Evolutionary conservation across 2,888 invertebrate genomes (phyloP).

Genomic region (Dynastes maya): DNA sequence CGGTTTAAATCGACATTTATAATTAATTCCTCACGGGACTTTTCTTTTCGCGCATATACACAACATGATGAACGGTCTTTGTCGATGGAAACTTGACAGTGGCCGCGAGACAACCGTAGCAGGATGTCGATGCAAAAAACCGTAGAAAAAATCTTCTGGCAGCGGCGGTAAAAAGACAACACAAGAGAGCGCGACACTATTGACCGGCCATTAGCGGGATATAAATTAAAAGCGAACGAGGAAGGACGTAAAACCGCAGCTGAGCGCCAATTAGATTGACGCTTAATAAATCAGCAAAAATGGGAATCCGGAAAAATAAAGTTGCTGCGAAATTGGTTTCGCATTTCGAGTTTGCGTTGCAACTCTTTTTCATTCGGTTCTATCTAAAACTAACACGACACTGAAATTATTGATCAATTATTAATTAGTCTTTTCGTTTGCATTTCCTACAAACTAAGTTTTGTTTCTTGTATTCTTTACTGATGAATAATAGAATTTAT

Average conservation of each 20-base stretch:
- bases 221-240: constrained; percentile 34
- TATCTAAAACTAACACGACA: not conserved
- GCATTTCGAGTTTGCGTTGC: not conserved
- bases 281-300: constrained; percentile 55
- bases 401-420: too few species aligned
- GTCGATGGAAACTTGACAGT: constrained; percentile 24
- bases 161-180: constrained; percentile 8
- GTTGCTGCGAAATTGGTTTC: not conserved
- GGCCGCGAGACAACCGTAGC: constrained; percentile 3
- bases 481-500: too few species aligned
- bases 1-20: constrained; percentile 33
- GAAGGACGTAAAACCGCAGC: constrained; percentile 34
- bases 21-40: constrained; percentile 39
- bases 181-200: constrained; percentile 28
- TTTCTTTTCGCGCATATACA: constrained; percentile 21
- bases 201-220: constrained; percentile 44
- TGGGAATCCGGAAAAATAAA: not conserved
- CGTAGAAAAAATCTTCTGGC: constrained; percentile 23
- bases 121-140: constrained; percentile 17
- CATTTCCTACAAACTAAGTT: too few species aligned
- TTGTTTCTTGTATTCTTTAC: too few species aligned
- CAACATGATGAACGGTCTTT: constrained; percentile 33
- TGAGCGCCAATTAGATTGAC: constrained; percentile 51
- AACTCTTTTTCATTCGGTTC: not conserved
- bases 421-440: too few species aligned